Conservation (phyloP, 2,113 vertebrate genomes). For the Thunnus thynnus region DNA sequence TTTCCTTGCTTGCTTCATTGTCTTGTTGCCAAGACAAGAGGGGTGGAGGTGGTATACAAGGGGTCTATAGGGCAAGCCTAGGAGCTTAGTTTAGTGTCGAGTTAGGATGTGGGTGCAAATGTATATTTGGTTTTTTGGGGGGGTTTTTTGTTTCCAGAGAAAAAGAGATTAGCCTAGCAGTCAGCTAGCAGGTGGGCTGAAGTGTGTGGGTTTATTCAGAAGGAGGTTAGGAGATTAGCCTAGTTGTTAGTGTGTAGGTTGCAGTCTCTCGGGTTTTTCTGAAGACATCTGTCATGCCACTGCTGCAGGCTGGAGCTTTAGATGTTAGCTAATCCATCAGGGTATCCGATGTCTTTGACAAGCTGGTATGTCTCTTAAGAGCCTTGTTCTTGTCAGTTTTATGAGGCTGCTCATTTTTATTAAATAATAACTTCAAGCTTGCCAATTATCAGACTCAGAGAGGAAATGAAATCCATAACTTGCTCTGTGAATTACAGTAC, state of each 20-base stretch:
- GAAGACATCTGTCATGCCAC: slow-evolving; percentile 42
- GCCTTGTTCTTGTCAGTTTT: slow-evolving; percentile 39
- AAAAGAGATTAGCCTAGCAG: slow-evolving; percentile 35
- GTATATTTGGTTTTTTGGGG: neutral
- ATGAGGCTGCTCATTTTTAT: slow-evolving; percentile 8
- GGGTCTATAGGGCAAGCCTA: slow-evolving; percentile 8
- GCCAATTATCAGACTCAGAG: neutral
- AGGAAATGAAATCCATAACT: slow-evolving; percentile 31
- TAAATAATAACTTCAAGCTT: slow-evolving; percentile 28
- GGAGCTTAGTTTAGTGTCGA: slow-evolving; percentile 30
- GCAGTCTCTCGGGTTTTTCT: slow-evolving; percentile 23
- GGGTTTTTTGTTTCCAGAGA: neutral
- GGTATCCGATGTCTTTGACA: slow-evolving; percentile 39
- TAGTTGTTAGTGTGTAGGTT: slow-evolving; percentile 54
- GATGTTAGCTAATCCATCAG: slow-evolving; percentile 41
- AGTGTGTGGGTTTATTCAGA: slow-evolving; percentile 52
- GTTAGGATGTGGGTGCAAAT: slow-evolving; percentile 19
- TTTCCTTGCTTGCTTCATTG: slow-evolving; percentile 53
- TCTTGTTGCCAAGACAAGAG: slow-evolving; percentile 30
- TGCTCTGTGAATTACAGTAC: neutral
- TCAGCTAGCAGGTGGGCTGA: slow-evolving; percentile 48
- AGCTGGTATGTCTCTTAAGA: slow-evolving; percentile 36
- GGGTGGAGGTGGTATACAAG: slow-evolving; percentile 6
- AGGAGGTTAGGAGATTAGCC: slow-evolving; percentile 48
- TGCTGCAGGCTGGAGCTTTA: slow-evolving; percentile 30